phyloP scores from a whole-genome alignment of 2,113 vertebrate genomes.

The Archilochus colubris region DNA sequence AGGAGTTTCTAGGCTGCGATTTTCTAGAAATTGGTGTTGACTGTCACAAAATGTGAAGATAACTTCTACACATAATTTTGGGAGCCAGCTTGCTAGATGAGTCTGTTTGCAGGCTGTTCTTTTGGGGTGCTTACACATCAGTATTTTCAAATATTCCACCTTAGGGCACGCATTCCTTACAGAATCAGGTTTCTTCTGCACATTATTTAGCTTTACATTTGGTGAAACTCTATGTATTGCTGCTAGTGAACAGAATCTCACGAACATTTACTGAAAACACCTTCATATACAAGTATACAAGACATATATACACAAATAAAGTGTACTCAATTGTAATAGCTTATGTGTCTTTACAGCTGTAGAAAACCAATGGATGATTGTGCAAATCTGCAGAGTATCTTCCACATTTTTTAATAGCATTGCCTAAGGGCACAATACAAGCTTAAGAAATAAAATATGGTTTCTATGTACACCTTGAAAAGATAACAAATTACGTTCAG shows the following conservation, averaged over 20 bases:
- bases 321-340: neutral
- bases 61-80: neutral
- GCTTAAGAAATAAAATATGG: neutral
- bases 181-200: neutral
- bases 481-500: neutral
- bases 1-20: neutral
- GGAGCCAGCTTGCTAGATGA: neutral
- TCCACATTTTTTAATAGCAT: neutral
- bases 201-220: neutral
- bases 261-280: neutral
- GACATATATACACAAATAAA: neutral
- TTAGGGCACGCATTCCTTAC: neutral
- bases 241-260: neutral
- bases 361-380: neutral
- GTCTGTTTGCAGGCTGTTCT: neutral
- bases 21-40: neutral
- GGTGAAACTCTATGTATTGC: neutral
- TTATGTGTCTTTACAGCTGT: neutral
- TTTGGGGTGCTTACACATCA: neutral
- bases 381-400: neutral
- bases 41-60: neutral
- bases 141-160: neutral
- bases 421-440: neutral
- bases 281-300: neutral
- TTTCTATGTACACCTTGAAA: neutral